Evolutionary conservation across 2,888 invertebrate genomes (phyloP).

Genomic region (Tenodera sinensis): DNA sequence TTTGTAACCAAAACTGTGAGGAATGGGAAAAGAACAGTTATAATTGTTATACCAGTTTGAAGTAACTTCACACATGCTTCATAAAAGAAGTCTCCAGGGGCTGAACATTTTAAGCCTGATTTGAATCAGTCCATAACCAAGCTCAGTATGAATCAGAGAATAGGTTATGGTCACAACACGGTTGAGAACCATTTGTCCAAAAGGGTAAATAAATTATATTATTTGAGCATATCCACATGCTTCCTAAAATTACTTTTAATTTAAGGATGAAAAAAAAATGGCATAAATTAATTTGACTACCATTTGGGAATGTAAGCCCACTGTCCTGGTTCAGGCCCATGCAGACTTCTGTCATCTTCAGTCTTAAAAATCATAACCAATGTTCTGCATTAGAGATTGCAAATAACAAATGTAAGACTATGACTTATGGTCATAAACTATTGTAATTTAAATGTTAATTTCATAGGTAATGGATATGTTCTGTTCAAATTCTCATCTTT

Average conservation of each 20-base stretch:
- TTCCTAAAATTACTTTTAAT: too few species aligned
- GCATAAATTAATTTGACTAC: too few species aligned
- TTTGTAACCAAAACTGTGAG: not conserved
- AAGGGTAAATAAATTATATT: too few species aligned
- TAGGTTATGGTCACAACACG: too few species aligned
- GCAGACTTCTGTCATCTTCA: not conserved
- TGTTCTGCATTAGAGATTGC: not conserved
- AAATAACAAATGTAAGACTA: not conserved
- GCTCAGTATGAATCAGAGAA: too few species aligned
- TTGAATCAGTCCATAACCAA: too few species aligned
- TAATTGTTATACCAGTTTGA: not conserved
- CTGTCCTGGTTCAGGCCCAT: too few species aligned
- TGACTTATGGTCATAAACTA: not conserved
- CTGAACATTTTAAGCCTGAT: too few species aligned
- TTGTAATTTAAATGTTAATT: not conserved
- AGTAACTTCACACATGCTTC: not conserved
- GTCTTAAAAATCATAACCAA: not conserved
- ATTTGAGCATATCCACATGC: too few species aligned
- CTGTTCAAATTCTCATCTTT: not conserved
- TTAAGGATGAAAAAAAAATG: too few species aligned
- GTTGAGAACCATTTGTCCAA: too few species aligned
- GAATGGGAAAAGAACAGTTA: not conserved
- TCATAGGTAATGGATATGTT: not conserved
- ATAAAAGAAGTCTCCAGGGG: not conserved
- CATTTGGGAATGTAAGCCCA: too few species aligned